Percentiles rank a stretch among this genome's conserved stretches.
Evolutionary conservation across 2,888 invertebrate species (phyloP).

Genomic region (Saturnia pavonia): DNA sequence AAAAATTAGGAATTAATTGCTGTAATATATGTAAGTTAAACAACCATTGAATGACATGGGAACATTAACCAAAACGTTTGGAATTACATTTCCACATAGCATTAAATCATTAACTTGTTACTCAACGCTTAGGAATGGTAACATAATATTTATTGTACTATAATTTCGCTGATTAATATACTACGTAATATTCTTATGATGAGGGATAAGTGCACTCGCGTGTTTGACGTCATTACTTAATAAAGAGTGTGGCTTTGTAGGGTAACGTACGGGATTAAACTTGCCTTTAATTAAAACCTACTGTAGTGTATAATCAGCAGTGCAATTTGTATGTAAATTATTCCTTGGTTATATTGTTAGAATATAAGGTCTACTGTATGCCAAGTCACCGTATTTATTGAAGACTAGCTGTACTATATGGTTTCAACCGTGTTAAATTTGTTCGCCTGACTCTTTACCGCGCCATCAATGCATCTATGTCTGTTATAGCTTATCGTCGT

Average conservation of each 20-base stretch:
- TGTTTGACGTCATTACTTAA: constrained; percentile 31
- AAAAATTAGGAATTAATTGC: no score
- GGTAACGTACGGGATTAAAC: constrained; percentile 19
- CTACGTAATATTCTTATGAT: constrained; percentile 25
- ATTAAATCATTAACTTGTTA: constrained; percentile 32
- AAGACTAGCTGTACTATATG: no score
- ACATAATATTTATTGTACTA: constrained; percentile 28
- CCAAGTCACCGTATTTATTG: neutral
- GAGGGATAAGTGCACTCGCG: constrained; percentile 26
- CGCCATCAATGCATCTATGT: no score
- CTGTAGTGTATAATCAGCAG: constrained; percentile 11
- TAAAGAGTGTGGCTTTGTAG: constrained; percentile 19
- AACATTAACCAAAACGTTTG: neutral
- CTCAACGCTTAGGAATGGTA: constrained; percentile 30
- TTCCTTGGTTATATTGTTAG: neutral
- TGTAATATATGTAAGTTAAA: neutral
- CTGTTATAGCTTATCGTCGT: no score
- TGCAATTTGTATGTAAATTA: constrained; percentile 4
- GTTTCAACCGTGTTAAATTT: no score
- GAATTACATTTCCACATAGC: constrained; percentile 20
- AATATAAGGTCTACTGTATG: neutral
- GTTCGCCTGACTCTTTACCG: no score
- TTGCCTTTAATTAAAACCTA: constrained; percentile 23
- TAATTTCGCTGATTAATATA: constrained; percentile 30
- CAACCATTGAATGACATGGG: neutral